Evolutionary conservation across 1,140 invertebrate species (phyloP).

Genomic region (Tachypleus tridentatus): DNA sequence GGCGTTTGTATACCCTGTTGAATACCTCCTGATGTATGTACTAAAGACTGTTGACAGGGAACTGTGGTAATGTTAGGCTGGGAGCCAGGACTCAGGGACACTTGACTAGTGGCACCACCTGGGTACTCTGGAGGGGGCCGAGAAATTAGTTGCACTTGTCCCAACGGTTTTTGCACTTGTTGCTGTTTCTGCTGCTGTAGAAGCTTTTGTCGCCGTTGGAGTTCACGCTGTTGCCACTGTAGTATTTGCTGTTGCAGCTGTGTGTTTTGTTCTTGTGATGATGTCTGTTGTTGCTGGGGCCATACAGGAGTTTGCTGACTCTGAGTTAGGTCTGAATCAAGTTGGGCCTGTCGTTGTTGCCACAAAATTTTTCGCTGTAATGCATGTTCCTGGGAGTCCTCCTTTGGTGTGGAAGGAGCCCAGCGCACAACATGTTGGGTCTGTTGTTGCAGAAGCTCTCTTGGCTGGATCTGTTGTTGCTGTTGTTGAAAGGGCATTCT

Average conservation of each 20-base stretch:
- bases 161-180: too few species aligned
- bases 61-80: too few species aligned
- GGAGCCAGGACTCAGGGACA: too few species aligned
- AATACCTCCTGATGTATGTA: too few species aligned
- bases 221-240: slow-evolving; percentile 25
- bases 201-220: slow-evolving; percentile 3
- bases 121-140: too few species aligned
- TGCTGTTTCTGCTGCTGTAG: too few species aligned
- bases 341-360: slow-evolving; percentile 7
- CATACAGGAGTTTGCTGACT: slow-evolving; percentile 8
- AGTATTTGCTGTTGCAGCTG: slow-evolving; percentile 23
- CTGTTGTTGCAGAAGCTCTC: too few species aligned
- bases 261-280: slow-evolving; percentile 9
- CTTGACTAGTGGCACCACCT: too few species aligned
- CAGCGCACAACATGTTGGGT: neutral
- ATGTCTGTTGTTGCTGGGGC: slow-evolving; percentile 13
- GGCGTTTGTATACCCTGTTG: neutral
- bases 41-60: too few species aligned
- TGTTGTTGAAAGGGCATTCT: slow-evolving; percentile 9
- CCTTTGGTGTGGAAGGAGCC: neutral
- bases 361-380: neutral
- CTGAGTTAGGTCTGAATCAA: neutral
- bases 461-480: neutral
- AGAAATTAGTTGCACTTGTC: too few species aligned
- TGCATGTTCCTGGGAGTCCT: neutral